Conservation (phyloP, 2,797 vertebrate species). For the Oophaga sylvatica region DNA sequence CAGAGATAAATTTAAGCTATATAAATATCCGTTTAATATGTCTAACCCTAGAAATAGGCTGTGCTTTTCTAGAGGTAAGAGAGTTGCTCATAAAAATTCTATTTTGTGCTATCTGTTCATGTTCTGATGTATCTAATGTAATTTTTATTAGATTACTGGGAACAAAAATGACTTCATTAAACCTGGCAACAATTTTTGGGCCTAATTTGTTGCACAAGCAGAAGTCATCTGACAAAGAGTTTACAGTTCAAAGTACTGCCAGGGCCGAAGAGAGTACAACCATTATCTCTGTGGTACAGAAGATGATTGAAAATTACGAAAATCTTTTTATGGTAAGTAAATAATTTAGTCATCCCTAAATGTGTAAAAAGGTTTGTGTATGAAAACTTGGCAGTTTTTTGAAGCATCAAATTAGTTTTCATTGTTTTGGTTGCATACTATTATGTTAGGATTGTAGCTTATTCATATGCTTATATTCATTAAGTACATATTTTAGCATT, state of each 20-base stretch:
- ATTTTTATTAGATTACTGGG: constrained; percentile 82
- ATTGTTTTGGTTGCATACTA: background rate
- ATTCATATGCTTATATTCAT: background rate
- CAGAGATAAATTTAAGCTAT: background rate
- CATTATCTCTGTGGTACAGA: constrained; percentile 90
- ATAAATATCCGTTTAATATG: background rate
- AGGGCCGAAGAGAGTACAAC: constrained; percentile 92
- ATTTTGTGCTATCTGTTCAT: constrained; percentile 44
- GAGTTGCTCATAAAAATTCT: constrained; percentile 41
- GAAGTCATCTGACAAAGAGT: constrained; percentile 95
- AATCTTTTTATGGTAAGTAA: constrained; percentile 88
- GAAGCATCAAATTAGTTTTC: background rate
- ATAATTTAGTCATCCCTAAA: background rate
- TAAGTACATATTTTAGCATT: background rate
- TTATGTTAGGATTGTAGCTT: background rate
- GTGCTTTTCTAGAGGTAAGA: background rate
- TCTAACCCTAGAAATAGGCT: background rate
- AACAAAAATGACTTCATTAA: constrained; percentile 98
- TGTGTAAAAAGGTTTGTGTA: background rate
- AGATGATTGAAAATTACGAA: constrained; percentile 88
- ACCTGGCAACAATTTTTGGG: constrained; percentile 96
- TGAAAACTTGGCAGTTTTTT: background rate
- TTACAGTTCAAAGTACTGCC: constrained; percentile 91
- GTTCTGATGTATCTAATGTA: constrained; percentile 40
- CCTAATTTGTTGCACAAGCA: constrained; percentile 95